Evolutionary conservation across 1,140 invertebrate genomes (phyloP).

Genomic region (Plutomurus gul): DNA sequence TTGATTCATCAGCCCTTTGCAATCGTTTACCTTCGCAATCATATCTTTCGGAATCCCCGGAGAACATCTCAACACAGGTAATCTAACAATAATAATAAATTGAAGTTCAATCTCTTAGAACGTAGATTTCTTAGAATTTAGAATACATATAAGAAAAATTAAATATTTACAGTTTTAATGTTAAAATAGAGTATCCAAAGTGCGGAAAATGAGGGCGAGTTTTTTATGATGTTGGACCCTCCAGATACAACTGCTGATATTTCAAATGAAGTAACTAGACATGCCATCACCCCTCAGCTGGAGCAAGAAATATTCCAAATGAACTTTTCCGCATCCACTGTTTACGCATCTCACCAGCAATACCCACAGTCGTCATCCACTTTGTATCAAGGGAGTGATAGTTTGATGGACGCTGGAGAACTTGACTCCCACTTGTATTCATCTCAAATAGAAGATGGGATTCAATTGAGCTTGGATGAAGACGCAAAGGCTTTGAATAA

Average conservation of each 20-base stretch:
- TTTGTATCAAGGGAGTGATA: background rate
- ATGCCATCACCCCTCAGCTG: background rate
- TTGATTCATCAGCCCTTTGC: no score
- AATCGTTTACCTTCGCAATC: no score
- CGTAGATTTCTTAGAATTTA: no score
- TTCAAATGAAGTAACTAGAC: background rate
- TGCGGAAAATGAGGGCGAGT: no score
- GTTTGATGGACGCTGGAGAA: background rate
- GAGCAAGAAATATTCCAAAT: background rate
- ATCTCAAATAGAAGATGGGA: conserved; percentile 6
- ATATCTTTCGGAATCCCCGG: no score
- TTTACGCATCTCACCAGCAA: background rate
- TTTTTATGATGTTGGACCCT: background rate
- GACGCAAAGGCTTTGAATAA: conserved; percentile 7
- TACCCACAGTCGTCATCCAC: background rate
- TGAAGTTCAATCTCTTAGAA: no score
- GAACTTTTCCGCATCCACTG: background rate
- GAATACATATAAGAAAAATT: no score
- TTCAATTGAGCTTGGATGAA: conserved; percentile 17
- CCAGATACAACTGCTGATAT: background rate
- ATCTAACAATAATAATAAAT: no score
- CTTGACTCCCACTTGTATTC: background rate
- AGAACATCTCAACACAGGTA: no score
- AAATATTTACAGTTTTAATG: no score
- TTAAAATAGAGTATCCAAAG: no score